phyloP scores from a whole-genome alignment of 1,140 invertebrate genomes.

The Drosophila guanche region DNA sequence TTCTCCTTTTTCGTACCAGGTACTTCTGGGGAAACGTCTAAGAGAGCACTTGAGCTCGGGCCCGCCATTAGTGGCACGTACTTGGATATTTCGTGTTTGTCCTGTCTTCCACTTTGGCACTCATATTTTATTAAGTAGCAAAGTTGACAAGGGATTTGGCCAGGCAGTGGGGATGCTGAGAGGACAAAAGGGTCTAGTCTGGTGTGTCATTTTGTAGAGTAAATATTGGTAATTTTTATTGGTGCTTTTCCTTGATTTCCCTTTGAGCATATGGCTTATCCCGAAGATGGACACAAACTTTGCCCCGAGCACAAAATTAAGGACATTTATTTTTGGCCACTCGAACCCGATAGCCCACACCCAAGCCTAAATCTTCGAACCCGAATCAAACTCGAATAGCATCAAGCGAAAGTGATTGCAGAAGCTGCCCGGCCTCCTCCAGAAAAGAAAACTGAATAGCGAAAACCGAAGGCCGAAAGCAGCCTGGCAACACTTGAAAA shows the following conservation, averaged over 20 bases:
- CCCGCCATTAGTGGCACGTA: constrained; percentile 77
- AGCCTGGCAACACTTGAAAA: constrained; percentile 39
- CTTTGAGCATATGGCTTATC: constrained; percentile 61
- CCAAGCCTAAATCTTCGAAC: constrained; percentile 37
- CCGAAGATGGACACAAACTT: constrained; percentile 48
- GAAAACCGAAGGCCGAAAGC: background rate
- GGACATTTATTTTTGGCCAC: constrained; percentile 67
- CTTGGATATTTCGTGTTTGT: constrained; percentile 64
- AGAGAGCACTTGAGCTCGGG: constrained; percentile 64
- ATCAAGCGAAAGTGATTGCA: constrained; percentile 66
- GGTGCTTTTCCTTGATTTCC: constrained; percentile 76
- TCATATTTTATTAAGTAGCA: constrained; percentile 83
- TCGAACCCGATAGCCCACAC: constrained; percentile 34
- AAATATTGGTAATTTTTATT: constrained; percentile 84
- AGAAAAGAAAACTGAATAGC: constrained; percentile 29
- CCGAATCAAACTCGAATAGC: constrained; percentile 47
- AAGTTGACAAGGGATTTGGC: constrained; percentile 79
- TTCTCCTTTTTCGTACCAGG: background rate
- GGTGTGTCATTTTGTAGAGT: constrained; percentile 76
- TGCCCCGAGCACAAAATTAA: constrained; percentile 58
- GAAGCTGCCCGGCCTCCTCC: background rate
- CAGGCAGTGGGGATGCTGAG: background rate
- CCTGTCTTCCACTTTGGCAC: constrained; percentile 70
- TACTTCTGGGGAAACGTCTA: no score
- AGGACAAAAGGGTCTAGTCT: constrained; percentile 33